A percentile compares a stretch with the other conserved stretches of the same genome.
phyloP scores from a whole-genome alignment of 2,888 invertebrate species.

The Drosophila percnosoma region DNA sequence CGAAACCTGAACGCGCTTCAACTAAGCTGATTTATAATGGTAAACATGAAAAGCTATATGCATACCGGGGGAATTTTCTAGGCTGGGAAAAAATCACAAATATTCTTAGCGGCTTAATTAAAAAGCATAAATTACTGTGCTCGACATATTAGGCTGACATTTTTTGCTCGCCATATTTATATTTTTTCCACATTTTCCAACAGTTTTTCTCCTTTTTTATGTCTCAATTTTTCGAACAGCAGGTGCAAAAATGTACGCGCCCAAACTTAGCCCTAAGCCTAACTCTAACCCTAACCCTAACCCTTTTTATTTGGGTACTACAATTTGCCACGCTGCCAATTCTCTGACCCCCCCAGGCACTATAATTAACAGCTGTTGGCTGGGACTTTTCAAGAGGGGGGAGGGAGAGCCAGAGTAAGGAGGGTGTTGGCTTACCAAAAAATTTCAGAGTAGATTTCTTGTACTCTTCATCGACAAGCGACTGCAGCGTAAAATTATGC shows the following conservation, averaged over 20 bases:
- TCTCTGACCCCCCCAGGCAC: constrained; percentile 51
- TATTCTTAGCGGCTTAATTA: constrained; percentile 67
- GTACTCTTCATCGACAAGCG: constrained; percentile 38
- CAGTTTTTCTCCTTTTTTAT: constrained; percentile 47
- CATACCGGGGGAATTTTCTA: constrained; percentile 27
- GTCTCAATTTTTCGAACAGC: constrained; percentile 74
- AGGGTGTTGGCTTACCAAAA: constrained; percentile 15
- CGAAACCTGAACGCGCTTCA: constrained; percentile 52
- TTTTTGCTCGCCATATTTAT: constrained; percentile 23
- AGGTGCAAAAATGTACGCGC: constrained; percentile 69
- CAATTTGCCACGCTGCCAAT: constrained; percentile 68
- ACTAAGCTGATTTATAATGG: constrained; percentile 51
- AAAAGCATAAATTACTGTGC: constrained; percentile 68
- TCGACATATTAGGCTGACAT: constrained; percentile 74
- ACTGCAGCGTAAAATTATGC: constrained; percentile 79
- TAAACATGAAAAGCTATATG: constrained; percentile 52
- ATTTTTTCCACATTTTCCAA: constrained; percentile 47
- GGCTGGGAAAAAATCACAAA: constrained; percentile 53
- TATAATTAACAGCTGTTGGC: constrained; percentile 79
- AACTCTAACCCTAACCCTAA: constrained; percentile 54
- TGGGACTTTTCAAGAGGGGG: constrained; percentile 2
- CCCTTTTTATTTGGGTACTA: constrained; percentile 49
- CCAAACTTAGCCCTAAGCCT: constrained; percentile 35
- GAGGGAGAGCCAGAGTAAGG: constrained; percentile 5
- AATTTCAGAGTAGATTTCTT: constrained; percentile 28